Conservation (phyloP, 2,113 vertebrate genomes). For the Podilymbus podiceps region DNA sequence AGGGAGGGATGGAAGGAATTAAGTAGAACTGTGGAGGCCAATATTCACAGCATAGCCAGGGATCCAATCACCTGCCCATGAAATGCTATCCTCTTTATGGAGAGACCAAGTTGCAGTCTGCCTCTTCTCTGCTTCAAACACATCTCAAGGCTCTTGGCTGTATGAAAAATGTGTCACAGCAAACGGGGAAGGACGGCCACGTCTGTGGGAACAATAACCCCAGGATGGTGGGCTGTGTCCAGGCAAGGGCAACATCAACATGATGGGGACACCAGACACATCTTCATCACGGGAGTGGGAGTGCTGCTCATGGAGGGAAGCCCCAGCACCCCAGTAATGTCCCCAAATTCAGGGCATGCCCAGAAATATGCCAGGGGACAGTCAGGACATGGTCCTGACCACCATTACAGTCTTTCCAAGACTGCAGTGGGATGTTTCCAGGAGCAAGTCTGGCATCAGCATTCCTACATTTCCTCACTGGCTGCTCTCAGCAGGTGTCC, state of each 20-base stretch:
- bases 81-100: background rate
- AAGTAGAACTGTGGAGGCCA: background rate
- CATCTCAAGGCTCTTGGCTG: background rate
- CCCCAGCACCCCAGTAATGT: background rate
- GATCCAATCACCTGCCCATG: background rate
- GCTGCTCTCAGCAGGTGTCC: background rate
- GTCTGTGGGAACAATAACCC: background rate
- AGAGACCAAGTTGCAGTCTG: background rate
- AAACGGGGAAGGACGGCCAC: background rate
- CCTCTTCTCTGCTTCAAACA: background rate
- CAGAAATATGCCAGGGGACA: background rate
- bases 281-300: background rate
- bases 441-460: background rate
- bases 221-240: background rate
- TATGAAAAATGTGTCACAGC: background rate
- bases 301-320: background rate
- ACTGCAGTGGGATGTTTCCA: background rate
- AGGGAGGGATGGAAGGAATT: background rate
- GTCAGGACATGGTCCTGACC: background rate
- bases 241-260: accelerated
- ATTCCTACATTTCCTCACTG: background rate
- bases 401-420: background rate
- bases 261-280: background rate
- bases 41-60: background rate
- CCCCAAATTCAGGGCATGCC: background rate